Evolutionary conservation across 2,797 vertebrate genomes (phyloP).

Genomic region (Erithacus rubecula): DNA sequence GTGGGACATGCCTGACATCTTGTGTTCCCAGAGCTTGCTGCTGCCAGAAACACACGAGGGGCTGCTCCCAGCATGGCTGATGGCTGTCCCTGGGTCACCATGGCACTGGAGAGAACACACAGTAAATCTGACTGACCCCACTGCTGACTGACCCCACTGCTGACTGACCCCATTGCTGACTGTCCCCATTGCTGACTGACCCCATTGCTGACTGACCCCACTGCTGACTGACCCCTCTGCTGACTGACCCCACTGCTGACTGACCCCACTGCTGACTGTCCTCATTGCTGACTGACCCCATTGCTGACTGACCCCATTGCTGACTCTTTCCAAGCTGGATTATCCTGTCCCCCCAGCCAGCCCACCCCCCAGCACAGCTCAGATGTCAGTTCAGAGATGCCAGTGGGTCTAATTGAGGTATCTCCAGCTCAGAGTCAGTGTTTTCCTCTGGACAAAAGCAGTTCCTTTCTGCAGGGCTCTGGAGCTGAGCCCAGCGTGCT

Average conservation of each 20-base stretch:
- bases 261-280: too few relatives aligned
- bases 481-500: neutral
- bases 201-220: too few relatives aligned
- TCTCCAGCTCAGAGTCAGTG: neutral
- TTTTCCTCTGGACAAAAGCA: neutral
- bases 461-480: neutral
- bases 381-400: neutral
- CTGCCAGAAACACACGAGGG: rapidly evolving
- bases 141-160: neutral
- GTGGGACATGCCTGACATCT: neutral
- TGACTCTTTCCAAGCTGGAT: neutral
- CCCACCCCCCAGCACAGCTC: neutral
- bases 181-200: too few relatives aligned
- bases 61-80: neutral
- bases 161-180: too few relatives aligned
- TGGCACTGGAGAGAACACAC: neutral
- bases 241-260: too few relatives aligned
- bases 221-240: too few relatives aligned
- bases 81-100: neutral
- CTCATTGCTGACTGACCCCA: too few relatives aligned
- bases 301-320: neutral
- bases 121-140: neutral
- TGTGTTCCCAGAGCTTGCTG: neutral
- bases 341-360: neutral
- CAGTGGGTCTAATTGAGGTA: neutral